Percentiles rank a stretch among this genome's conserved stretches.
phyloP scores from a whole-genome alignment of 2,888 invertebrate genomes.

The Tenthredo amoena region DNA sequence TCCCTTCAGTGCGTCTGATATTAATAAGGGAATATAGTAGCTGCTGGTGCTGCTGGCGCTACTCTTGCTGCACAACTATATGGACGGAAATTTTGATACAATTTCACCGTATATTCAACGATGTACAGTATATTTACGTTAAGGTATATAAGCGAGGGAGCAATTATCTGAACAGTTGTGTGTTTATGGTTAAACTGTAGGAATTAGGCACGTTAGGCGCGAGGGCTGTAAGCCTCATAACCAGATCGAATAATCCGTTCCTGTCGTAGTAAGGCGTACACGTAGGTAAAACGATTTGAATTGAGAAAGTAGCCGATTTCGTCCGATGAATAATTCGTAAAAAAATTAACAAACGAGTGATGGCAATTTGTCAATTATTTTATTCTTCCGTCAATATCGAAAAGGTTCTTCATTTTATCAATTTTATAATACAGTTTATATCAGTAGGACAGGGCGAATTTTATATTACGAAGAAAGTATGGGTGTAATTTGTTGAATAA shows the following conservation, averaged over 20 bases:
- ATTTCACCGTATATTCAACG: background rate
- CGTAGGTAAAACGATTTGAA: too few relatives aligned
- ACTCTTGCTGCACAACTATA: background rate
- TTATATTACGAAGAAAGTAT: background rate
- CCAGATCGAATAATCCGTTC: constrained; percentile 63
- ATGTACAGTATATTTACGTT: background rate
- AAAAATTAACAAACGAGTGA: background rate
- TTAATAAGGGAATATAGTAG: constrained; percentile 27
- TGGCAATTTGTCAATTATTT: background rate
- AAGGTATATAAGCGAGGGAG: background rate
- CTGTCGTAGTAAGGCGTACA: background rate
- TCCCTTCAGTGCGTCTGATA: background rate
- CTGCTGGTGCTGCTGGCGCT: background rate
- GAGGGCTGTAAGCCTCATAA: constrained; percentile 74
- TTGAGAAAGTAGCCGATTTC: background rate
- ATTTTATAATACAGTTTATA: background rate
- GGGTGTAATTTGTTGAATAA: background rate
- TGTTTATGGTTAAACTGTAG: constrained; percentile 51
- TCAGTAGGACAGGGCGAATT: background rate
- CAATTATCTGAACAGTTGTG: constrained; percentile 28
- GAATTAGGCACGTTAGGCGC: constrained; percentile 50
- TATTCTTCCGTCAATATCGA: background rate
- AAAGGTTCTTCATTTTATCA: background rate
- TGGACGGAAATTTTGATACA: background rate
- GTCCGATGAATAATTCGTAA: too few relatives aligned